Conservation (phyloP, 2,797 vertebrate genomes). For the Kryptolebias ocellatus region DNA sequence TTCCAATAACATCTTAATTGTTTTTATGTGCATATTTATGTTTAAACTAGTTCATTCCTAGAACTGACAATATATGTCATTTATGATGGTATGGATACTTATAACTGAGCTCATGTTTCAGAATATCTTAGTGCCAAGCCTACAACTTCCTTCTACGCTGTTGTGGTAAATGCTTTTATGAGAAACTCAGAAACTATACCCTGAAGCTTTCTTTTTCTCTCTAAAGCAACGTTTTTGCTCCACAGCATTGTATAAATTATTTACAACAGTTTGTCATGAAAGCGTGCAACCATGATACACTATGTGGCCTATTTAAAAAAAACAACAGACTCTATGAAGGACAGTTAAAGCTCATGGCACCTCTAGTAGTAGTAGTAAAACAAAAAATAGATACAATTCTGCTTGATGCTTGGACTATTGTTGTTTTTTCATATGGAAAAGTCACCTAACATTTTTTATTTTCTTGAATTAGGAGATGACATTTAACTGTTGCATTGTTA, state of each 20-base stretch:
- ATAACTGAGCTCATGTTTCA: conserved; percentile 63
- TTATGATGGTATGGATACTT: conserved; percentile 56
- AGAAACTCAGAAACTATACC: conserved; percentile 43
- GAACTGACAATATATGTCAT: conserved; percentile 65
- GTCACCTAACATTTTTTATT: too few species aligned
- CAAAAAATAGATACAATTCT: too few species aligned
- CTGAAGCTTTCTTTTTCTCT: conserved; percentile 41
- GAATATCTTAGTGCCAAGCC: conserved; percentile 55
- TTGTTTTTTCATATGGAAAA: too few species aligned
- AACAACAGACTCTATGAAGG: conserved; percentile 35
- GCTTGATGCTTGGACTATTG: too few species aligned
- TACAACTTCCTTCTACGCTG: conserved; percentile 36
- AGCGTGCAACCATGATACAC: conserved; percentile 51
- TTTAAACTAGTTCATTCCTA: conserved; percentile 32
- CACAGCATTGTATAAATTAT: conserved; percentile 49
- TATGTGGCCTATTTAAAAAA: conserved; percentile 47
- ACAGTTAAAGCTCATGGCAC: conserved; percentile 39
- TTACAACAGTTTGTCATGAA: conserved; percentile 51
- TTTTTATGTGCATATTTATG: conserved; percentile 37
- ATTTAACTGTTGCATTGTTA: too few species aligned
- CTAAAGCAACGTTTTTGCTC: conserved; percentile 39
- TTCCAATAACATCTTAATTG: conserved; percentile 38
- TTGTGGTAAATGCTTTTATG: conserved; percentile 44
- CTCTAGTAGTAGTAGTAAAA: too few species aligned
- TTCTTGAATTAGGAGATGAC: too few species aligned